These are phyloP conservation scores for Polietes domitor DNA, from an alignment of 2,888 invertebrate genomes.

Conservation along the genomic window DNA sequence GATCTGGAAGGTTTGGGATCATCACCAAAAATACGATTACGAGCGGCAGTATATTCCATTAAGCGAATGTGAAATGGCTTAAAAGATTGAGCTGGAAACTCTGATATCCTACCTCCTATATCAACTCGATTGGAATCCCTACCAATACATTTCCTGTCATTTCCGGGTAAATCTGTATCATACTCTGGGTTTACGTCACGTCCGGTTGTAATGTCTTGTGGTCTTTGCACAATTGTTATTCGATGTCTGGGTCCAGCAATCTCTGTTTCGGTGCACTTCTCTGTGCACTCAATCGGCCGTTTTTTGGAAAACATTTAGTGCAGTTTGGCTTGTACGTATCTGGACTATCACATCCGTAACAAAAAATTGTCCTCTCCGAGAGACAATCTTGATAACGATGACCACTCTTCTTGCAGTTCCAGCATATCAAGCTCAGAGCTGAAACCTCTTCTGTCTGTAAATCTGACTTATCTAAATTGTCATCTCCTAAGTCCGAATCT, in stretches of 20 bases:
- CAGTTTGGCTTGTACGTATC: conserved; percentile 32
- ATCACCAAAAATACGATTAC: conserved; percentile 35
- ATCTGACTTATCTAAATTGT: too few relatives aligned
- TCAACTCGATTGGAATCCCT: too few relatives aligned
- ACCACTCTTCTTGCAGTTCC: background rate
- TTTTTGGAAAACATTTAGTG: background rate
- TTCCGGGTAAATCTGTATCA: too few relatives aligned
- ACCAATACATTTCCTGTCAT: too few relatives aligned
- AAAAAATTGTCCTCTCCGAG: background rate
- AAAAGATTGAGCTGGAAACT: too few relatives aligned
- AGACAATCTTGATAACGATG: background rate
- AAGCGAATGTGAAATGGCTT: conserved; percentile 39
- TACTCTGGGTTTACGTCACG: background rate
- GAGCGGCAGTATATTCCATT: conserved; percentile 19
- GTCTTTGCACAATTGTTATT: background rate
- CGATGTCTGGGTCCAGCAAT: background rate
- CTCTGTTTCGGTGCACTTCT: background rate
- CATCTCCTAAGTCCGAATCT: too few relatives aligned
- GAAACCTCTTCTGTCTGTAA: background rate
- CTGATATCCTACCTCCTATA: too few relatives aligned
- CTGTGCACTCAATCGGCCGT: too few relatives aligned
- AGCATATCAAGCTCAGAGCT: background rate
- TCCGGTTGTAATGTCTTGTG: background rate
- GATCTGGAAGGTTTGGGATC: background rate
- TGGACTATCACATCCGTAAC: conserved; percentile 33